Conservation (phyloP, 1,140 invertebrate genomes). For the Penaeus indicus region DNA sequence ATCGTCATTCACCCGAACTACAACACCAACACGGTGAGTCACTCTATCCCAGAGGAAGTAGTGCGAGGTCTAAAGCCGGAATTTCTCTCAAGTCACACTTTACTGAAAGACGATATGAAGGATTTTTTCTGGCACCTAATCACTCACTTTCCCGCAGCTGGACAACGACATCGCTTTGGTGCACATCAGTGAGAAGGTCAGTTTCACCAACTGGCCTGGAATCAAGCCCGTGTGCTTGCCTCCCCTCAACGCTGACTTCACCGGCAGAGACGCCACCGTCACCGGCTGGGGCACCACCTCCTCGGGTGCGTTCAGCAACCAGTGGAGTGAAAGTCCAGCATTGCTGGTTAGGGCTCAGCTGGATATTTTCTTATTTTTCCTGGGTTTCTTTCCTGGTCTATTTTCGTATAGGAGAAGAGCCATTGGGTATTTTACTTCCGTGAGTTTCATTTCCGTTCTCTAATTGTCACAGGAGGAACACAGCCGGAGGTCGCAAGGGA, state of each 20-base stretch:
- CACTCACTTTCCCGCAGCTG: neutral
- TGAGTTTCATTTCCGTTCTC: no score
- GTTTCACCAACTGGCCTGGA: neutral
- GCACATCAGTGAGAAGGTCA: neutral
- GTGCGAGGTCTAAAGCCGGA: no score
- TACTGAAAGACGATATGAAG: no score
- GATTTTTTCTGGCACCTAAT: neutral
- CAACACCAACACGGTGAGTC: neutral
- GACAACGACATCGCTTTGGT: conserved; percentile 14
- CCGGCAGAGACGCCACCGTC: conserved; percentile 72
- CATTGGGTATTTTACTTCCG: no score
- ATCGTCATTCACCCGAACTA: neutral
- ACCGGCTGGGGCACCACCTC: conserved; percentile 81
- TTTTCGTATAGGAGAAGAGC: no score
- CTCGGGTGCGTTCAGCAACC: neutral
- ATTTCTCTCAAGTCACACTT: no score
- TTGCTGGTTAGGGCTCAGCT: no score
- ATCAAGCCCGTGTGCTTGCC: conserved; percentile 1
- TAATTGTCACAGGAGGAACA: neutral
- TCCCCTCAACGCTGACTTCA: conserved; percentile 31
- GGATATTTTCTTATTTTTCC: no score
- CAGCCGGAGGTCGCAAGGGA: neutral
- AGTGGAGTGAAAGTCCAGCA: no score
- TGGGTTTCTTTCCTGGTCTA: no score
- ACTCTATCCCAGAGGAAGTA: no score